Evolutionary conservation across 2,888 invertebrate species (phyloP), one percentile per base, ranked within the genome.

Genomic region (Incurvaria masculella): DNA sequence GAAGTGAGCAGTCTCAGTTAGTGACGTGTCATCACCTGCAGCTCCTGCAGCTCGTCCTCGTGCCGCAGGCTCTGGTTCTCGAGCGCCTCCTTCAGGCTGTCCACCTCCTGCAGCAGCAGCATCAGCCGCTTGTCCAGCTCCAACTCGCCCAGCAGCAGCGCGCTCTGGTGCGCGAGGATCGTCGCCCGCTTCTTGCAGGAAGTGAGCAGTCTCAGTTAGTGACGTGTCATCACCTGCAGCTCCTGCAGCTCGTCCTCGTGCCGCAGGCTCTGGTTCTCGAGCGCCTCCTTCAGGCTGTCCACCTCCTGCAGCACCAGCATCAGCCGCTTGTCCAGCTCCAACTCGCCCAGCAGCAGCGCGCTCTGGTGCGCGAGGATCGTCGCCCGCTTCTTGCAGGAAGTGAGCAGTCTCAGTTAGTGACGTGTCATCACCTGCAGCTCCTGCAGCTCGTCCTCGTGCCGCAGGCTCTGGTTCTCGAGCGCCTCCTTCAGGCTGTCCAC

Each of bases 131-230:
- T 81, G 51, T 82, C 82, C 1, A 69, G 61, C 27, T 76, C 76
- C 44, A 83, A 67, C 40, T 86, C 82, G 0, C 82, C 84, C 69
- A 86, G 69, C 16, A 88, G 67, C 18, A 88, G 66, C 0, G 85
- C 78, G 57, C 86, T 87, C 66, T 87, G 87, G 59, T 88, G 87
- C 0, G 84, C 83, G 43, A 88, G 64, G 6, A 86, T 82, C 54
- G 63, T 67, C 0, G 68, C 76, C 0, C 74, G 72, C 55, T 85
- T 85, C 62, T 85, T 85, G 0, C 23, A 23, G 4, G 4, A 23
- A 23, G 23, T 23, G 23, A 4, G 10, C 23, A n/a, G n/a, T n/a
- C n/a, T n/a, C 23, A 23, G 23, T 4, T 23, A n/a, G 23, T 23
- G 23, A 6, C 23, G 23, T 10, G 10, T 4, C 23, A 23, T 41